These are phyloP conservation scores for Globodera rostochiensis DNA, from an alignment of 1,140 invertebrate species.

Conservation along the genomic window DNA sequence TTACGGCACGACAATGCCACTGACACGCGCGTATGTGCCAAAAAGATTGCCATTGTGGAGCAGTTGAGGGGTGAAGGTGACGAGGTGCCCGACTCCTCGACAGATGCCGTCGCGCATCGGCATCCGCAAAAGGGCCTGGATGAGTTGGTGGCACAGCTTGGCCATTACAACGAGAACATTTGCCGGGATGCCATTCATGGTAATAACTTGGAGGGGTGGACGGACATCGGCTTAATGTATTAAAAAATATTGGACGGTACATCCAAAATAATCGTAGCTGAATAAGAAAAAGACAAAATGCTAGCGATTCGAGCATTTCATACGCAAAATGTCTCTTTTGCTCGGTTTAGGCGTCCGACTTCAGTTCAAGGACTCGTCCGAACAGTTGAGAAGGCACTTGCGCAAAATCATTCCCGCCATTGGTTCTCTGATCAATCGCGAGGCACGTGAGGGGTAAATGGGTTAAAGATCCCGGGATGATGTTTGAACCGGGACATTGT, in stretches of 20 bases:
- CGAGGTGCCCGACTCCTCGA: background rate
- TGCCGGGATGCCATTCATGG: slow-evolving; percentile 23
- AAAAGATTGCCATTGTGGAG: slow-evolving; percentile 20
- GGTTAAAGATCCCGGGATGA: too few species aligned
- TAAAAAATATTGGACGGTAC: too few species aligned
- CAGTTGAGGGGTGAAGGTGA: background rate
- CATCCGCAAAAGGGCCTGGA: slow-evolving; percentile 9
- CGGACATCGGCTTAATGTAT: too few species aligned
- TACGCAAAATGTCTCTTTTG: background rate
- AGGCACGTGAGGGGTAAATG: background rate
- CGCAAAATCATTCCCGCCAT: slow-evolving; percentile 10
- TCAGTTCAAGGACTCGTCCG: slow-evolving; percentile 6
- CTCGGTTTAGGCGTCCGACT: background rate
- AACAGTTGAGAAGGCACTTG: slow-evolving; percentile 13
- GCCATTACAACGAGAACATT: slow-evolving; percentile 29
- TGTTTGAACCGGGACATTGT: too few species aligned
- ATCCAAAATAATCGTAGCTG: background rate
- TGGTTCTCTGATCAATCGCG: slow-evolving; percentile 15
- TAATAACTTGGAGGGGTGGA: background rate
- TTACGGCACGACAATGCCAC: slow-evolving; percentile 18
- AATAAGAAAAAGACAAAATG: background rate
- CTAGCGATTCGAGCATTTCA: too few species aligned
- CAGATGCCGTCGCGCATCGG: background rate
- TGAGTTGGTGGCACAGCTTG: slow-evolving; percentile 8
- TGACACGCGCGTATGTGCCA: slow-evolving; percentile 7